Evolutionary conservation across 1,140 invertebrate species (phyloP).

Genomic region (Ostrea edulis): DNA sequence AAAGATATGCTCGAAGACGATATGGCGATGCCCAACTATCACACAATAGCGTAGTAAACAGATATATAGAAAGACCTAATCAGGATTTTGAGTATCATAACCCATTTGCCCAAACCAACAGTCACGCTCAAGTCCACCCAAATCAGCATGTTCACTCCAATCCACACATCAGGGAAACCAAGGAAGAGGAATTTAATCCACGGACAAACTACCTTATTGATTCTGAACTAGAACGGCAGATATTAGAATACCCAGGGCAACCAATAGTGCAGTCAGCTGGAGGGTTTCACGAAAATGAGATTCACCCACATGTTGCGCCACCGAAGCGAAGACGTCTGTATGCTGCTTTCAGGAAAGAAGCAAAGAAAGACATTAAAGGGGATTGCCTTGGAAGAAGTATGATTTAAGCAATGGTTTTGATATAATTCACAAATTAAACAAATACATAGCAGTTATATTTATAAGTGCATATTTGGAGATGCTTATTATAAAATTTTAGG

Average conservation of each 20-base stretch:
- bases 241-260: not conserved
- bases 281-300: not conserved
- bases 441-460: no score
- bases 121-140: not conserved
- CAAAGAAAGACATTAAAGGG: not conserved
- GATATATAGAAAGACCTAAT: not conserved
- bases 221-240: not conserved
- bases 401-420: not conserved
- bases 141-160: not conserved
- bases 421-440: not conserved
- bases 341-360: not conserved
- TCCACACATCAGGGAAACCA: not conserved
- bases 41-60: not conserved
- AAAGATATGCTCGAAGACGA: not conserved
- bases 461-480: no score
- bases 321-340: not conserved
- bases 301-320: not conserved
- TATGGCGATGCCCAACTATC: not conserved
- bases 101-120: not conserved
- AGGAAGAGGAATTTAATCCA: not conserved
- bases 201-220: not conserved
- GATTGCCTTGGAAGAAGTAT: conserved; percentile 3
- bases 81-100: not conserved
- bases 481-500: no score
- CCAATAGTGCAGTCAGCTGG: not conserved